Percentiles rank a stretch among this genome's conserved stretches.
Conservation (phyloP, 2,797 vertebrate species). For the Toxotes lorentzi region DNA sequence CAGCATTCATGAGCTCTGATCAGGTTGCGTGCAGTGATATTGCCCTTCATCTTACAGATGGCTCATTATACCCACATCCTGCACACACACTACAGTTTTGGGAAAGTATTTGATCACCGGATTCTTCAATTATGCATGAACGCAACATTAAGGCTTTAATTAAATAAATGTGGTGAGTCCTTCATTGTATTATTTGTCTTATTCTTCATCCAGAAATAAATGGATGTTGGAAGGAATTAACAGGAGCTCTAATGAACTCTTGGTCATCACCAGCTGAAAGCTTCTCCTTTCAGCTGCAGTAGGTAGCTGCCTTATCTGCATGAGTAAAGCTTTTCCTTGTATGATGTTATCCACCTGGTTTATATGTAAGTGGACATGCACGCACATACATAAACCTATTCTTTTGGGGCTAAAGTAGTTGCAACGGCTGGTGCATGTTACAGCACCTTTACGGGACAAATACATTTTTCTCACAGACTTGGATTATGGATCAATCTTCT, state of each 20-base stretch:
- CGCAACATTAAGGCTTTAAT: conserved; percentile 57
- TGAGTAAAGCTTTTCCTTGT: conserved; percentile 73
- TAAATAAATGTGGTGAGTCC: conserved; percentile 60
- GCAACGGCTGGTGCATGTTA: neutral
- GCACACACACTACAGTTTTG: conserved; percentile 36
- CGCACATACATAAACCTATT: neutral
- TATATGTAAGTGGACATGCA: neutral
- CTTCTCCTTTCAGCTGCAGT: neutral
- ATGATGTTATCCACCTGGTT: conserved; percentile 13
- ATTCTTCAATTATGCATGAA: conserved; percentile 68
- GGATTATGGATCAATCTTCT: conserved; percentile 27
- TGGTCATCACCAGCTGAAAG: conserved; percentile 50
- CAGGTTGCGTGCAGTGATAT: conserved; percentile 2
- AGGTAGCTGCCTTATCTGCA: conserved; percentile 45
- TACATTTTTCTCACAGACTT: neutral
- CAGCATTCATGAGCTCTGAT: conserved; percentile 55
- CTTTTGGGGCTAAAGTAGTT: conserved; percentile 11
- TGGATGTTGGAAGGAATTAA: conserved; percentile 61
- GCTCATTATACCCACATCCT: conserved; percentile 18
- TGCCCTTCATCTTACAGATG: conserved; percentile 18
- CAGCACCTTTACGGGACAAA: neutral
- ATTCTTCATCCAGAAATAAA: conserved; percentile 60
- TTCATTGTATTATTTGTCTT: conserved; percentile 65
- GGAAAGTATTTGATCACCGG: conserved; percentile 55
- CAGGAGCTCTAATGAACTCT: conserved; percentile 58